These are phyloP conservation scores for Erebia palarica DNA, from an alignment of 2,888 invertebrate species.

Conservation along the genomic window DNA sequence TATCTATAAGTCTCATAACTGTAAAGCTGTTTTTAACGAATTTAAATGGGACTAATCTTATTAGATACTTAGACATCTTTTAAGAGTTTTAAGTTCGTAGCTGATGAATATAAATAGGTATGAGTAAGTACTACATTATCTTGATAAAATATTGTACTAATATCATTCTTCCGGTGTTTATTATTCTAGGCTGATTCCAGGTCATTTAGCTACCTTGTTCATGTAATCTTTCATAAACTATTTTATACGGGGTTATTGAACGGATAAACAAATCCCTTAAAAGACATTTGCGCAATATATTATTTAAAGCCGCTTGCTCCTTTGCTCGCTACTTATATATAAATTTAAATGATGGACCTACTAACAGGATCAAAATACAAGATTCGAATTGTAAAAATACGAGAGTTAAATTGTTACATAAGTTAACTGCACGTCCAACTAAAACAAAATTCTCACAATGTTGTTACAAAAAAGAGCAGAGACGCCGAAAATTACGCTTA, in stretches of 20 bases:
- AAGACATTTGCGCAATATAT: no score
- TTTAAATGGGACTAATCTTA: not conserved
- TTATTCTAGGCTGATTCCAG: no score
- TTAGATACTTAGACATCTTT: not conserved
- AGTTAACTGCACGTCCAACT: not conserved
- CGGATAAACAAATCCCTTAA: no score
- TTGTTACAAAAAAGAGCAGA: not conserved
- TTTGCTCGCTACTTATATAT: no score
- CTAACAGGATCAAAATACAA: not conserved
- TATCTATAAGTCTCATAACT: slow-evolving; percentile 2
- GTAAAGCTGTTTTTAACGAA: not conserved
- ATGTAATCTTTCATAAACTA: no score
- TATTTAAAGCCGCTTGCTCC: no score
- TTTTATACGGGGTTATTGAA: no score
- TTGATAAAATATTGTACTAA: no score
- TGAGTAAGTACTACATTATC: not conserved
- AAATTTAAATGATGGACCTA: no score
- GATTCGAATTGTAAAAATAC: not conserved
- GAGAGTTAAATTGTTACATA: not conserved
- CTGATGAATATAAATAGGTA: not conserved
- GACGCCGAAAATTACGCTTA: slow-evolving; percentile 18
- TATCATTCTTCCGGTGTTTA: no score
- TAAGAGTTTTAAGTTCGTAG: not conserved
- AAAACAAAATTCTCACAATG: not conserved
- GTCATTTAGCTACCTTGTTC: no score